These are phyloP conservation scores for Acromyrmex echinatior DNA, from an alignment of 1,140 invertebrate genomes.

Conservation along the genomic window DNA sequence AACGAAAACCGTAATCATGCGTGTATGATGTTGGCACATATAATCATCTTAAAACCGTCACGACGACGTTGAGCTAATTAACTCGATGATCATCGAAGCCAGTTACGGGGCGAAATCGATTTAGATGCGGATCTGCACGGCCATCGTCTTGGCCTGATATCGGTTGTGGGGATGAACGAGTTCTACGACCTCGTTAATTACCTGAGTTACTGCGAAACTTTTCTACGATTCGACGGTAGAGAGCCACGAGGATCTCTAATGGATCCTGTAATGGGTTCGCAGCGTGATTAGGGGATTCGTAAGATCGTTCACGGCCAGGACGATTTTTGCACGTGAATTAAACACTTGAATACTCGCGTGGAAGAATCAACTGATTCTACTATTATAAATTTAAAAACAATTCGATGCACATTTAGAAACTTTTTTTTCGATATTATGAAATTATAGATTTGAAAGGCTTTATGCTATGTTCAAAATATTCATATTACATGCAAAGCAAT, in stretches of 20 bases:
- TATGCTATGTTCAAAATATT: background rate
- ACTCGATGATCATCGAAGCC: conserved; percentile 67
- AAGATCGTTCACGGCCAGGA: conserved; percentile 42
- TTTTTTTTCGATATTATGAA: background rate
- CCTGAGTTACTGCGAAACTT: conserved; percentile 76
- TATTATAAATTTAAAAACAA: conserved; percentile 20
- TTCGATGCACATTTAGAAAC: conserved; percentile 4
- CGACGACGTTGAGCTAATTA: conserved; percentile 67
- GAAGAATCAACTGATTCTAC: background rate
- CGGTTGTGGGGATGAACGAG: conserved; percentile 71
- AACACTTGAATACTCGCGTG: conserved; percentile 51
- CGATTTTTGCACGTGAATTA: conserved; percentile 71
- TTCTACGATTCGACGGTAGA: conserved; percentile 74
- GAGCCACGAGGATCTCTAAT: conserved; percentile 73
- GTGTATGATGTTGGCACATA: conserved; percentile 33
- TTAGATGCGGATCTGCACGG: conserved; percentile 73
- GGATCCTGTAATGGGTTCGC: conserved; percentile 76
- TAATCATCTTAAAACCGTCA: conserved; percentile 60
- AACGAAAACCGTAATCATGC: conserved; percentile 18
- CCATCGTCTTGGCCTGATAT: conserved; percentile 72
- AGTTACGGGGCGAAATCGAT: conserved; percentile 73
- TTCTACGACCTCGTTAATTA: conserved; percentile 77
- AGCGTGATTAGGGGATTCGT: conserved; percentile 56
- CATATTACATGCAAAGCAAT: background rate
- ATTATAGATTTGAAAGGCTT: background rate